These are phyloP conservation scores for Procambarus virginalis DNA, from an alignment of 1,140 invertebrate genomes.

Conservation along the genomic window DNA sequence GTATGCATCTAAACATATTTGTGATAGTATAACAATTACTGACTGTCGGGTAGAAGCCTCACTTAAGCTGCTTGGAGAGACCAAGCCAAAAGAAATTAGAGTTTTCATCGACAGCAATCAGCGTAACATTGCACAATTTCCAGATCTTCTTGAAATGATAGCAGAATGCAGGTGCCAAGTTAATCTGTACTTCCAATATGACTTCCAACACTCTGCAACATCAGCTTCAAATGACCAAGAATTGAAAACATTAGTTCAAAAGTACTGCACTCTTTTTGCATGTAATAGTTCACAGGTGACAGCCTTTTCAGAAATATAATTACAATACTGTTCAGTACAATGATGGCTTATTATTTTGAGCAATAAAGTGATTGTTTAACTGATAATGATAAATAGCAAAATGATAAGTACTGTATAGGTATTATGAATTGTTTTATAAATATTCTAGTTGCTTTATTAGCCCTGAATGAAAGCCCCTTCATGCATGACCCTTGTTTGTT, in stretches of 20 bases:
- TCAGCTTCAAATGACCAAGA: conserved; percentile 7
- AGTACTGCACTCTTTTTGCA: not conserved
- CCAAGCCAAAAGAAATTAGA: not conserved
- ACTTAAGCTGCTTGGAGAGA: not conserved
- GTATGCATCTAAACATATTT: not conserved
- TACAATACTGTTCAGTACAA: too few relatives aligned
- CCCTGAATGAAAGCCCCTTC: too few relatives aligned
- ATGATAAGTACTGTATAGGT: too few relatives aligned
- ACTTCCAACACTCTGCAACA: not conserved
- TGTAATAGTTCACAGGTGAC: too few relatives aligned
- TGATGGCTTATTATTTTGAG: too few relatives aligned
- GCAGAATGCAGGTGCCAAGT: not conserved
- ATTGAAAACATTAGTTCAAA: not conserved
- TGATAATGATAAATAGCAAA: too few relatives aligned
- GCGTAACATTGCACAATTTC: not conserved
- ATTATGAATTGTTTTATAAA: too few relatives aligned
- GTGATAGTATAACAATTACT: not conserved
- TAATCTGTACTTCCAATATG: conserved; percentile 2
- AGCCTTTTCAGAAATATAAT: too few relatives aligned
- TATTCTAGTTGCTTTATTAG: too few relatives aligned
- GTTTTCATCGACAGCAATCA: conserved; percentile 3
- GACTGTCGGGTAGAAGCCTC: not conserved
- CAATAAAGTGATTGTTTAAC: too few relatives aligned
- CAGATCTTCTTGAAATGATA: not conserved
- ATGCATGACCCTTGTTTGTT: too few relatives aligned